These are phyloP conservation scores for Stomatorhinus ivindoensis DNA, from an alignment of 2,113 vertebrate genomes.

Conservation along the genomic window DNA sequence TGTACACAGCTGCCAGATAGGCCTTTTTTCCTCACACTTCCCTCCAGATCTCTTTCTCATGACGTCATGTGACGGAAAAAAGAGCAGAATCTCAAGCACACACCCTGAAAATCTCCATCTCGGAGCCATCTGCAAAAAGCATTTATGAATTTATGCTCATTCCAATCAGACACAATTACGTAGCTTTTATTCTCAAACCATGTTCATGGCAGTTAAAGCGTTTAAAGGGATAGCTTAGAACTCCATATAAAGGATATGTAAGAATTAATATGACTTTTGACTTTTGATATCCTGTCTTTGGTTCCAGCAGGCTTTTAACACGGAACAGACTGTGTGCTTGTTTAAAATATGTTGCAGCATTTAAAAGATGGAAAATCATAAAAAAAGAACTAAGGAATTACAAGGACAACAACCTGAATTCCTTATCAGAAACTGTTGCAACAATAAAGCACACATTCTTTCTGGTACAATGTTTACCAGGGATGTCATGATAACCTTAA, in stretches of 20 bases:
- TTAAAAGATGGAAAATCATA: neutral
- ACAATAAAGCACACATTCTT: neutral
- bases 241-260: neutral
- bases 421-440: neutral
- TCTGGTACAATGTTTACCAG: neutral
- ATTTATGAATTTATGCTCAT: neutral
- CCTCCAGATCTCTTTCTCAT: constrained; percentile 3
- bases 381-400: neutral
- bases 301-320: neutral
- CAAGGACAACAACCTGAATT: neutral
- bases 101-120: neutral
- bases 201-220: neutral
- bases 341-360: neutral
- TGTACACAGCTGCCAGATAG: neutral
- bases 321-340: neutral
- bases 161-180: neutral
- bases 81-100: neutral
- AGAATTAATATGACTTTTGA: constrained; percentile 2
- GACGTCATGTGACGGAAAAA: constrained; percentile 3
- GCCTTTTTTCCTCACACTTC: neutral
- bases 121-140: neutral
- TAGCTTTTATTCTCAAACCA: neutral
- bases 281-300: neutral
- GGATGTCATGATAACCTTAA: constrained; percentile 5
- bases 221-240: neutral